Evolutionary conservation across 1,140 invertebrate species (phyloP), one percentile per base, ranked within the genome.

Genomic region (Steinernema feltiae): DNA sequence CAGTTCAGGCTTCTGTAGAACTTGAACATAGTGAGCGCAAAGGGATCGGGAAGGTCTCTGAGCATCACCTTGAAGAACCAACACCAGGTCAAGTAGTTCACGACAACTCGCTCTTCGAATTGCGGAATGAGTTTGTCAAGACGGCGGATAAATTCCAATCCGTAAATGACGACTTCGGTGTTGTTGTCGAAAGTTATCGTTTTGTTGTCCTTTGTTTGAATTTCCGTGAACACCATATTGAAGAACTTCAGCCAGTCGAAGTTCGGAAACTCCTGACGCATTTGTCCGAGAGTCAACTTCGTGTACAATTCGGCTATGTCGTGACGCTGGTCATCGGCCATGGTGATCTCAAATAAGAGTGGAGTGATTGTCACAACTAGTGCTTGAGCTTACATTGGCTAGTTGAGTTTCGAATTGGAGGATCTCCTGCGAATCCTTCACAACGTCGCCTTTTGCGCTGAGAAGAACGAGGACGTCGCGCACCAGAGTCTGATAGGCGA

Each of bases 381-480:
- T 29, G 15, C 21, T 75, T 31, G 35, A 82, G 77, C 86, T 87
- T 87, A 92, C 91, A 85, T 91, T 90, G 0, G 92, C 92, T 32
- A 93, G 84, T 77, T 90, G 88, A 1, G 90, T 93, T 89, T 97
- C 94, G 83, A 96, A 95, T 27, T 90, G 86, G 29, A 96, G 90
- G 1, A 95, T 88, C 76, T 93, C 90, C 1, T 91, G 88, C 1
- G 92, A 92, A 74, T 91, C 90, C 21, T 84, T 82, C 48, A 88
- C 87, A 0, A 92, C 91, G 29, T 88, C 81, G 21, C 87, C 76
- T 35, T 89, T 82, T 0, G 92, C 91, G 1, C 92, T 92, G 7
- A 94, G 87, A 29, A 92, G 87, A 29, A 89, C 85, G 12, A 86
- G 76, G 0, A 87, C 86, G 69, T 85, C 84, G 27, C 81, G 32